Evolutionary conservation across 2,797 vertebrate genomes (phyloP).

Genomic region (Cossypha dichroa): DNA sequence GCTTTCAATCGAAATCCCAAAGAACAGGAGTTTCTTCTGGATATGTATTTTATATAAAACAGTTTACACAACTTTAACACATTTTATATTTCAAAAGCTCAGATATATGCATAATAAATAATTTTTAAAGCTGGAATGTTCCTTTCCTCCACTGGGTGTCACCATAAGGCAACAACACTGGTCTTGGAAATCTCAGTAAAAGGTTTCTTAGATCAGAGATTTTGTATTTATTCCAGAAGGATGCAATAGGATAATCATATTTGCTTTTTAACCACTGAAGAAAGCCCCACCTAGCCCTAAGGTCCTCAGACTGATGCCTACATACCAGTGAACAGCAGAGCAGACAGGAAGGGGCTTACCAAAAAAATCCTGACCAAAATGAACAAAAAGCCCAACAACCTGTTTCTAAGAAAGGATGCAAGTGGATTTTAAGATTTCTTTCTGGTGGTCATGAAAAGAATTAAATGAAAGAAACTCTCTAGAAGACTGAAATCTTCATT

Average conservation of each 20-base stretch:
- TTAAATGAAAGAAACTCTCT: background rate
- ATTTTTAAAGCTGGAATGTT: background rate
- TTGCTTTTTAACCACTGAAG: background rate
- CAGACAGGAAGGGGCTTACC: background rate
- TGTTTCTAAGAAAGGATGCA: background rate
- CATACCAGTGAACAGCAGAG: background rate
- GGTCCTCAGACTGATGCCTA: background rate
- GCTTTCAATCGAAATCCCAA: background rate
- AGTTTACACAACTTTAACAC: background rate
- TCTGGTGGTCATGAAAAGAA: background rate
- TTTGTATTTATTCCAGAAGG: background rate
- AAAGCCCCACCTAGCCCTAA: background rate
- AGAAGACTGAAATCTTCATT: background rate
- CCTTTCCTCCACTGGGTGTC: conserved; percentile 75
- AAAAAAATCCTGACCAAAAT: background rate
- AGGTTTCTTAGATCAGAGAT: background rate
- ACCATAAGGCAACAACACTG: conserved; percentile 42
- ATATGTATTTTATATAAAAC: background rate
- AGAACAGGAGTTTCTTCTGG: background rate
- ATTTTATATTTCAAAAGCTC: background rate
- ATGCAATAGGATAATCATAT: background rate
- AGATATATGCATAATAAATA: background rate
- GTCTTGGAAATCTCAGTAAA: background rate
- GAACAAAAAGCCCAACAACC: background rate
- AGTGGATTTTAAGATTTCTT: background rate